A percentile compares a stretch with the other conserved stretches of the same genome.
phyloP scores from a whole-genome alignment of 2,113 vertebrate genomes.

The Myiopsitta monachus region DNA sequence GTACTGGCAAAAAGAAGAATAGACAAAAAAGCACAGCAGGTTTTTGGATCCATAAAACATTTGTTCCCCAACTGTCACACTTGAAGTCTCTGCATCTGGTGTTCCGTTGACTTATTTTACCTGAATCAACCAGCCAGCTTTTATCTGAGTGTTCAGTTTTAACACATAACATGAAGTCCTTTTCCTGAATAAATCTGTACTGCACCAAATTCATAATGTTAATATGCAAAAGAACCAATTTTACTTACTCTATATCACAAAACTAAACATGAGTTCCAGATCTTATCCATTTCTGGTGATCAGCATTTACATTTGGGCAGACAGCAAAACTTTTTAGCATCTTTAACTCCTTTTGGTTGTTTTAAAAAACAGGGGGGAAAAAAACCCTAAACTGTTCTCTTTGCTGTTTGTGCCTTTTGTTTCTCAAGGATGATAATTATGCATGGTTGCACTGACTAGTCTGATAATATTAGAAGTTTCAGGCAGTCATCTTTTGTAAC shows the following conservation, averaged over 20 bases:
- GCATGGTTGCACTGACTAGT: neutral
- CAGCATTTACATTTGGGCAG: neutral
- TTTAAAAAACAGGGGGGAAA: neutral
- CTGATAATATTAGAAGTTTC: neutral
- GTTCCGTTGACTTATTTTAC: constrained; percentile 65
- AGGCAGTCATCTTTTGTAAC: neutral
- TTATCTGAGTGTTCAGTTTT: constrained; percentile 43
- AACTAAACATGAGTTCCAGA: neutral
- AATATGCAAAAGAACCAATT: neutral
- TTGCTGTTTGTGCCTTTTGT: neutral
- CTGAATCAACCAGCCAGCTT: constrained; percentile 57
- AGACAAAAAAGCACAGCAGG: constrained; percentile 67
- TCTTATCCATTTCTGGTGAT: neutral
- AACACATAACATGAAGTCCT: neutral
- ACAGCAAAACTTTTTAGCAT: neutral
- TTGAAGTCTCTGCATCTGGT: constrained; percentile 67
- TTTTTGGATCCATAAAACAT: constrained; percentile 63
- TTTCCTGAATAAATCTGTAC: neutral
- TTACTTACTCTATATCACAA: neutral
- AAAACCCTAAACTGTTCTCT: neutral
- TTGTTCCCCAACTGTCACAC: constrained; percentile 66
- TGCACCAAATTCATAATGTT: neutral
- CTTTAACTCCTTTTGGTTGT: neutral
- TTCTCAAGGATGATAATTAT: neutral
- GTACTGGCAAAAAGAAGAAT: constrained; percentile 2